Evolutionary conservation across 2,113 vertebrate genomes (phyloP).

Genomic region (Paraplagusia blochii): DNA sequence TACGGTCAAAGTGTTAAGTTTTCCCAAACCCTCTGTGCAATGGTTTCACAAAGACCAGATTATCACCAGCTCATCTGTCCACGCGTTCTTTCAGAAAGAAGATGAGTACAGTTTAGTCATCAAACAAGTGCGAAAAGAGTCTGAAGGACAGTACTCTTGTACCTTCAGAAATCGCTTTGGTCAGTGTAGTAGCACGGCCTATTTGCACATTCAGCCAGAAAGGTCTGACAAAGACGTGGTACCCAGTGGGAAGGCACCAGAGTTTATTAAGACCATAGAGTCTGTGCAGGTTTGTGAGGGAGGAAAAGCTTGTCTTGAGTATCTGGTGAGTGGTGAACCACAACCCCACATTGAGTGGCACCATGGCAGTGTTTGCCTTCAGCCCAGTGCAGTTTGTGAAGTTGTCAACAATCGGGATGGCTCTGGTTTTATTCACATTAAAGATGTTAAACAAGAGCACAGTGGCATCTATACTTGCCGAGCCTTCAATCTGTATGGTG

Average conservation of each 20-base stretch:
- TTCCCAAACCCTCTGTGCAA: slow-evolving; percentile 79
- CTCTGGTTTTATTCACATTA: slow-evolving; percentile 79
- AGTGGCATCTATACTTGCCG: slow-evolving; percentile 79
- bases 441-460: slow-evolving; percentile 71
- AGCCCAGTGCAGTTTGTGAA: slow-evolving; percentile 54
- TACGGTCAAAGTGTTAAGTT: slow-evolving; percentile 78
- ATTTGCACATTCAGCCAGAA: slow-evolving; percentile 73
- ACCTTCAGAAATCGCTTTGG: slow-evolving; percentile 79
- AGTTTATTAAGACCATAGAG: slow-evolving; percentile 74
- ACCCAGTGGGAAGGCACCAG: slow-evolving; percentile 66
- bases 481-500: slow-evolving; percentile 77
- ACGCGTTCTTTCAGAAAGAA: slow-evolving; percentile 76
- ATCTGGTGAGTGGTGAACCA: slow-evolving; percentile 75
- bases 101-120: slow-evolving; percentile 84
- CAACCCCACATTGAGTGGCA: slow-evolving; percentile 81
- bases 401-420: slow-evolving; percentile 76
- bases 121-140: slow-evolving; percentile 63
- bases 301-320: slow-evolving; percentile 78
- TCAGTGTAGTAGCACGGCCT: slow-evolving; percentile 73
- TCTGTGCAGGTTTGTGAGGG: slow-evolving; percentile 67
- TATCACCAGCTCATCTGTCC: slow-evolving; percentile 70
- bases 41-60: slow-evolving; percentile 81
- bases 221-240: slow-evolving; percentile 30
- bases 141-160: slow-evolving; percentile 85
- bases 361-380: slow-evolving; percentile 70